Evolutionary conservation across 2,888 invertebrate species (phyloP).

Genomic region (Molorchus minor): DNA sequence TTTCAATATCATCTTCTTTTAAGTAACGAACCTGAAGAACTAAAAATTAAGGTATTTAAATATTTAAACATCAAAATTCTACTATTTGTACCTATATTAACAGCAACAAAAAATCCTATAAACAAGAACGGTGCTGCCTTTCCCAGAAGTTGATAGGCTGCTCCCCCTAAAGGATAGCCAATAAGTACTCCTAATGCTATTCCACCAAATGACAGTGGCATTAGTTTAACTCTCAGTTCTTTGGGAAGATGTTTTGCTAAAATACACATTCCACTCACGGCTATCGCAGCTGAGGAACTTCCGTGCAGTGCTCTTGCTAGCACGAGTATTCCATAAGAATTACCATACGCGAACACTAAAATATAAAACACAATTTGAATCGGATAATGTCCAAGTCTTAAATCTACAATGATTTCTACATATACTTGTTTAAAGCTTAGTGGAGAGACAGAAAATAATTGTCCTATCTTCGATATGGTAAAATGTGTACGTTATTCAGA

Average conservation of each 20-base stretch:
- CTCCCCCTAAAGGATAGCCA: constrained; percentile 84
- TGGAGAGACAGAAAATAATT: no score
- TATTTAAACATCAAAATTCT: background rate
- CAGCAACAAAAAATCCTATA: constrained; percentile 69
- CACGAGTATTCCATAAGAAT: constrained; percentile 74
- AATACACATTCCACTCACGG: constrained; percentile 83
- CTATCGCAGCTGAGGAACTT: constrained; percentile 80
- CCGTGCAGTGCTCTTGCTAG: constrained; percentile 82
- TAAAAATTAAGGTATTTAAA: constrained; percentile 27
- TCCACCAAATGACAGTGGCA: constrained; percentile 84
- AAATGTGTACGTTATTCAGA: no score
- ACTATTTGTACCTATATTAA: constrained; percentile 67
- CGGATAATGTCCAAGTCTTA: no score
- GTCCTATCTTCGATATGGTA: no score
- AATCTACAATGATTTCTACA: no score
- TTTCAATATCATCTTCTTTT: constrained; percentile 35
- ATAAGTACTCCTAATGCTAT: constrained; percentile 82
- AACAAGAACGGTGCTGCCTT: constrained; percentile 79
- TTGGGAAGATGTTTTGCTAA: constrained; percentile 71
- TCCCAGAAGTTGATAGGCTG: constrained; percentile 79
- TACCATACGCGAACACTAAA: constrained; percentile 80
- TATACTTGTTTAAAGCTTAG: no score
- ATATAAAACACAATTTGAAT: constrained; percentile 30
- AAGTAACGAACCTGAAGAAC: constrained; percentile 51
- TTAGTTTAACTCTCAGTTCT: constrained; percentile 71